Percentiles rank a stretch among this genome's conserved stretches.
phyloP scores from a whole-genome alignment of 53 echinoderm and acorn worm genomes.

The Luidia sarsii region DNA sequence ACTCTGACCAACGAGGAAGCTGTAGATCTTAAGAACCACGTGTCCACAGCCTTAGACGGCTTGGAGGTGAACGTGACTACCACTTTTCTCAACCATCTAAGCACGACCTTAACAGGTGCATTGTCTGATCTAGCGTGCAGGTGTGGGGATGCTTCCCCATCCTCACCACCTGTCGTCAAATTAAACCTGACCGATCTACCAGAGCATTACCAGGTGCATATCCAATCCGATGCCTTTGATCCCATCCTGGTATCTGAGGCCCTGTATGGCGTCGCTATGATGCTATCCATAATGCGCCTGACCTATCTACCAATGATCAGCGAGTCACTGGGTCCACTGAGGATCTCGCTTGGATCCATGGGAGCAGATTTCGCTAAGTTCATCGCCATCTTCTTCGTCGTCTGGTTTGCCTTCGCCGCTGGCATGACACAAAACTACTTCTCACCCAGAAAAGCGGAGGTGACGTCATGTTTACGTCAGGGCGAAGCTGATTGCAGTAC shows the following conservation, averaged over 20 bases:
- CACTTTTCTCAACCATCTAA: background rate
- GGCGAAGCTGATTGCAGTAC: slow-evolving; percentile 39
- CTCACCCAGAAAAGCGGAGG: background rate
- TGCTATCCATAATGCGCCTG: slow-evolving; percentile 62
- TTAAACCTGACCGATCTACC: background rate
- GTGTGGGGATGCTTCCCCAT: background rate
- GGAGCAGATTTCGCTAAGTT: slow-evolving; percentile 55
- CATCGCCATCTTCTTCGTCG: slow-evolving; percentile 60
- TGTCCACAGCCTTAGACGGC: background rate
- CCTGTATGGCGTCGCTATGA: slow-evolving; percentile 70
- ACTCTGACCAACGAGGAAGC: background rate
- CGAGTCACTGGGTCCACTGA: slow-evolving; percentile 70
- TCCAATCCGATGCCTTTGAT: slow-evolving; percentile 13
- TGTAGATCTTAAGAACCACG: background rate
- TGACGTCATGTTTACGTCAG: background rate
- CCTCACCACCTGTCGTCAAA: background rate
- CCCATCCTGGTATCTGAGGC: slow-evolving; percentile 59
- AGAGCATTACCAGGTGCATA: background rate
- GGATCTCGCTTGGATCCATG: slow-evolving; percentile 75
- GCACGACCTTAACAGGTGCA: background rate
- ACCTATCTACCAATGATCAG: slow-evolving; percentile 65
- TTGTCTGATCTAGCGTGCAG: slow-evolving; percentile 4
- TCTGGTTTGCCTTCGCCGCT: slow-evolving; percentile 68
- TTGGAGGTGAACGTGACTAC: slow-evolving; percentile 1
- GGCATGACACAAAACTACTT: slow-evolving; percentile 69